Evolutionary conservation across 2,113 vertebrate species (phyloP).

Genomic region (Hydrochoerus hydrochaeris): DNA sequence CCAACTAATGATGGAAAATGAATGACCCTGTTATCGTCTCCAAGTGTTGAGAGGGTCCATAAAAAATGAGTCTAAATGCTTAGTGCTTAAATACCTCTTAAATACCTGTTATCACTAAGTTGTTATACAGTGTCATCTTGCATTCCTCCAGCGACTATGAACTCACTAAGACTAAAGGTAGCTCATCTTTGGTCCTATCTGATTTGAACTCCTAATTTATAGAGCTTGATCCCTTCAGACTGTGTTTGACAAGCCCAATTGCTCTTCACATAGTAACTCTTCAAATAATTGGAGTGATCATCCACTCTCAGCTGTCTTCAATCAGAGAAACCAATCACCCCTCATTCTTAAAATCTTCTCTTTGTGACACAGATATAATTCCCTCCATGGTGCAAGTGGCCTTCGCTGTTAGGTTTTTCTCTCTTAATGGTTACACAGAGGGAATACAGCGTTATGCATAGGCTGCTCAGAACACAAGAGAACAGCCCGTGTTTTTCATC

Average conservation of each 20-base stretch:
- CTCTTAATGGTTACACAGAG: background rate
- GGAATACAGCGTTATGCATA: fast-evolving
- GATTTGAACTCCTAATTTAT: background rate
- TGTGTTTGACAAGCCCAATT: background rate
- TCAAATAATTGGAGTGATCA: background rate
- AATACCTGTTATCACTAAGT: background rate
- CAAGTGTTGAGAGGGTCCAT: background rate
- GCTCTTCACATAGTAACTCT: background rate
- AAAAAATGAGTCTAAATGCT: background rate
- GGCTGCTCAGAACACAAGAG: background rate
- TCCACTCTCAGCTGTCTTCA: background rate
- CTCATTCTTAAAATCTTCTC: background rate
- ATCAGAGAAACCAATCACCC: background rate
- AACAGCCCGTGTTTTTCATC: background rate
- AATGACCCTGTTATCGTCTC: background rate
- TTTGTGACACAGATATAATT: background rate
- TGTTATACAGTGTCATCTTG: background rate
- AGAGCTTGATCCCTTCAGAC: background rate
- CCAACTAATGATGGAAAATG: background rate
- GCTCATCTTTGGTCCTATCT: background rate
- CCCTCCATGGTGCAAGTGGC: too few species aligned
- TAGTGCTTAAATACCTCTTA: background rate
- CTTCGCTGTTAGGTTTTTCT: background rate
- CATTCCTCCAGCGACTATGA: background rate
- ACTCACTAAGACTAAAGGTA: background rate